Evolutionary conservation across 2,113 vertebrate species (phyloP).

Genomic region (western clawed frog (Xenopus tropicalis)): UCB_Xtro_10.0 CM004451.2:83128501-83129000

Average conservation of each 20-base stretch:
- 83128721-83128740: neutral
- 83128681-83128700: neutral
- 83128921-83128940: neutral
- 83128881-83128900: neutral
- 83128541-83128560: too few relatives aligned
- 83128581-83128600: too few relatives aligned
- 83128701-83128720: neutral
- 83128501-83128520: too few relatives aligned
- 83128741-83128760: neutral
- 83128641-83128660: neutral
- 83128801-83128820: conserved; percentile 51
- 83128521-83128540: too few relatives aligned
- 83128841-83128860: conserved; percentile 7
- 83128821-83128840: conserved; percentile 42
- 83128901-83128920: neutral
- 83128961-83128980: conserved; percentile 4
- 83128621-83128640: neutral
- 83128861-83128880: neutral
- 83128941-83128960: conserved; percentile 20
- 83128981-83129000: neutral
- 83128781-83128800: conserved; percentile 57
- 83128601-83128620: neutral
- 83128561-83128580: too few relatives aligned
- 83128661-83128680: neutral
- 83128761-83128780: conserved; percentile 64